These are phyloP conservation scores for Pollenia angustigena DNA, from an alignment of 2,888 invertebrate species.

Conservation along the genomic window DNA sequence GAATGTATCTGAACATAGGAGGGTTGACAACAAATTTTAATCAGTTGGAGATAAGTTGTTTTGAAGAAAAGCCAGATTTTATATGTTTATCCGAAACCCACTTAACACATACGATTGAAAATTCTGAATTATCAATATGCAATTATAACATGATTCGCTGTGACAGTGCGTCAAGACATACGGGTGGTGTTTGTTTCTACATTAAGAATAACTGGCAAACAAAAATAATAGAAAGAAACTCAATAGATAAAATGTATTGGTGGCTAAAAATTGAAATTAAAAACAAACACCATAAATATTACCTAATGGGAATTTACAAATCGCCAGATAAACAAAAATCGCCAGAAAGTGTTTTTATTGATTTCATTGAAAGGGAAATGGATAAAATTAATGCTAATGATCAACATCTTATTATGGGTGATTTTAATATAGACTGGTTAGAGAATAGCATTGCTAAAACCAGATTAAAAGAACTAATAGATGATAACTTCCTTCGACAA, in stretches of 20 bases:
- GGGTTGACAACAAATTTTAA: constrained; percentile 9
- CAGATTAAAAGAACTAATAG: too few relatives aligned
- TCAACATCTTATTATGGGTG: too few relatives aligned
- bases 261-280: too few relatives aligned
- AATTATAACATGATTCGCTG: not conserved
- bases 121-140: too few relatives aligned
- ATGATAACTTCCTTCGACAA: too few relatives aligned
- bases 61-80: not conserved
- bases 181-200: constrained; percentile 9
- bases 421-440: too few relatives aligned
- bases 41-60: too few relatives aligned
- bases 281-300: not conserved
- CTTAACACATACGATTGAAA: too few relatives aligned
- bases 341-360: constrained; percentile 17
- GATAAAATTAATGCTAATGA: not conserved
- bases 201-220: not conserved
- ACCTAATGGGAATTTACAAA: not conserved
- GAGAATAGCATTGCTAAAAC: too few relatives aligned
- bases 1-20: constrained; percentile 30
- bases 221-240: not conserved
- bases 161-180: constrained; percentile 1
- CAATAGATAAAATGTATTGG: not conserved
- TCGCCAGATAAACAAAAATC: constrained; percentile 24
- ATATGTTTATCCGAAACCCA: too few relatives aligned
- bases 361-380: constrained; percentile 6